Percentiles rank a stretch among this genome's conserved stretches.
Conservation (phyloP, 2,888 invertebrate genomes). For the Xanthorhoe spadicearia region DNA sequence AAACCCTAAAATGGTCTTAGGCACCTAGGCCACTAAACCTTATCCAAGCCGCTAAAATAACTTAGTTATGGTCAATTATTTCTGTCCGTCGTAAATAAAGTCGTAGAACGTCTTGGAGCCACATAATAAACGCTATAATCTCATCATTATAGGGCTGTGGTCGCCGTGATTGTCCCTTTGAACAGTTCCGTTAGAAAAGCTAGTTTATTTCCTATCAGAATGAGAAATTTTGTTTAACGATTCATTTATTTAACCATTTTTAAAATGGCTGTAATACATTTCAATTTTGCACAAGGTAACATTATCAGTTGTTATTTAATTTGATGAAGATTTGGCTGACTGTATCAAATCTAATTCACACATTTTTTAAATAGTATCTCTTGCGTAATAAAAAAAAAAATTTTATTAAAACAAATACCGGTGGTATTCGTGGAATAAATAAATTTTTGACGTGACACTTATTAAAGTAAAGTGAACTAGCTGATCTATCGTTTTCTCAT, state of each 20-base stretch:
- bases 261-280: too few relatives aligned
- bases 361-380: too few relatives aligned
- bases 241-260: too few relatives aligned
- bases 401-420: too few relatives aligned
- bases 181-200: constrained; percentile 8
- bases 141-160: constrained; percentile 23
- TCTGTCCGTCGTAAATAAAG: constrained; percentile 19
- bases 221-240: too few relatives aligned
- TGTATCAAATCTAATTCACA: too few relatives aligned
- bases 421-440: too few relatives aligned
- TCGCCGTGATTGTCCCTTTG: constrained; percentile 18
- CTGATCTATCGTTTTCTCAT: constrained; percentile 2
- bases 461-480: constrained; percentile 9
- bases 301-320: too few relatives aligned
- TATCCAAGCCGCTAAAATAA: constrained; percentile 21
- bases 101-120: constrained; percentile 13
- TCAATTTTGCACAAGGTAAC: too few relatives aligned
- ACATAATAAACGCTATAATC: constrained; percentile 30
- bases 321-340: too few relatives aligned
- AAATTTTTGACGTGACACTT: not conserved
- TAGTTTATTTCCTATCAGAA: not conserved
- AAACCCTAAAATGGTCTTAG: constrained; percentile 1
- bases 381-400: too few relatives aligned
- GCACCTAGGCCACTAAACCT: constrained; percentile 10
- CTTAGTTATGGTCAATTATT: constrained; percentile 30